Evolutionary conservation across 1,140 invertebrate genomes (phyloP), one percentile per base, ranked within the genome.

Genomic region (Lanistes nyassanus): DNA sequence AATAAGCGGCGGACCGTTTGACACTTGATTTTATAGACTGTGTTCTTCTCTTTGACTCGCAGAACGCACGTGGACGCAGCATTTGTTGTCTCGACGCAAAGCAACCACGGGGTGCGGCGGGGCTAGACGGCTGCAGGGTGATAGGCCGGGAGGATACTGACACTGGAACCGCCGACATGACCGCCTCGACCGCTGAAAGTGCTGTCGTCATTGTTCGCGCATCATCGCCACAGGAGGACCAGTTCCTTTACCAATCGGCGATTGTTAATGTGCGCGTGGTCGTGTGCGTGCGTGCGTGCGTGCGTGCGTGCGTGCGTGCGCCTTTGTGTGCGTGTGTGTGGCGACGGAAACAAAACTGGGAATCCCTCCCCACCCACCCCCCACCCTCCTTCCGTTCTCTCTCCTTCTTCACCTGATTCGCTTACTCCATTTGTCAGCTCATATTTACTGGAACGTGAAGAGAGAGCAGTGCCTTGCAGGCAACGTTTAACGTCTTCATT

Each of bases 221-320:
- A 2, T 65, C 42, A 19, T 9, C 26, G 29, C 29, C 9, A 16
- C 36, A 31, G 19, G 62, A 19, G 29, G 29, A 36, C 36, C 26
- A 31, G 62, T 65, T 29, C 19, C 26, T 29, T 23, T 62, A 31
- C 31, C 9, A 26, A 31, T 62, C 23, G n/a, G 58, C n/a, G 58
- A 16, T 11, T 65, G 62, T 65, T 29, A 36, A 36, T 65, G 34
- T 65, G 62, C 23, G 62, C 5, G 62, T 65, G 62, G 34, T 29
- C 23, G 62, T 65, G 62, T 65, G 62, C 37, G 62, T 65, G 62
- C 37, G 62, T 65, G 62, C 34, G 62, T 65, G 62, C 62, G 62
- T 34, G 62, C 4, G 62, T 65, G 62, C 39, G 62, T 65, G 62
- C 1, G 31, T 65, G 62, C 23, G 62, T 39, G 62, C 23, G 62